These are phyloP conservation scores for Erebia ligea DNA, from an alignment of 2,888 invertebrate species.

Conservation along the genomic window DNA sequence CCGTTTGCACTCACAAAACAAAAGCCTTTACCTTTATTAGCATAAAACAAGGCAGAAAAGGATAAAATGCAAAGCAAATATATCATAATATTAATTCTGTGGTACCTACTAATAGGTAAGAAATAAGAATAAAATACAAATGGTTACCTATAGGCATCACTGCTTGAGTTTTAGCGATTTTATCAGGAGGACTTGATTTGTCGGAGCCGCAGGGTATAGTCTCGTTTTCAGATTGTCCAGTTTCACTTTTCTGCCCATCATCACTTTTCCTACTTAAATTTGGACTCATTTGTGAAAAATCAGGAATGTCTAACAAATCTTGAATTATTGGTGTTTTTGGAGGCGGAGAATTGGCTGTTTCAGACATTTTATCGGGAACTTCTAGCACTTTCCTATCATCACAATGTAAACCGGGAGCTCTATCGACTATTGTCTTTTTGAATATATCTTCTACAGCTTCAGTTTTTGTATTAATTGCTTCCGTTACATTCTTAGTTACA, in stretches of 20 bases:
- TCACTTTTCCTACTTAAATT: constrained; percentile 72
- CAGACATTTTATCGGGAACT: constrained; percentile 64
- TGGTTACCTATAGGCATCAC: constrained; percentile 66
- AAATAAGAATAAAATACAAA: not conserved
- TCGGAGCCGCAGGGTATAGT: constrained; percentile 78
- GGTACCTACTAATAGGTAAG: not conserved
- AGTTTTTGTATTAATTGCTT: constrained; percentile 58
- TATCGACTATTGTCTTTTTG: constrained; percentile 60
- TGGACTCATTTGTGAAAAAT: constrained; percentile 70
- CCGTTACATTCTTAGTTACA: constrained; percentile 47
- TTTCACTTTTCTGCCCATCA: constrained; percentile 73
- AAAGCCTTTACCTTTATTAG: no score
- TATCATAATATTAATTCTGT: no score
- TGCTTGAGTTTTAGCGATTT: constrained; percentile 72
- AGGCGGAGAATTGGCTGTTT: constrained; percentile 70
- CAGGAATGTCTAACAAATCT: constrained; percentile 70
- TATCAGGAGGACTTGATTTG: constrained; percentile 76
- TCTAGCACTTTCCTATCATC: constrained; percentile 62
- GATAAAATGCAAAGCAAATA: no score
- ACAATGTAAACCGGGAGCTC: constrained; percentile 58
- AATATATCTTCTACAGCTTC: constrained; percentile 66
- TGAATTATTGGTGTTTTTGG: constrained; percentile 74
- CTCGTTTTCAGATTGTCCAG: constrained; percentile 76
- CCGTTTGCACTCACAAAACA: no score
- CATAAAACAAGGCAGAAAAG: no score